Base-by-base conservation (phyloP, 2,888 invertebrate species). In the Hypomecis punctinalis region DNA sequence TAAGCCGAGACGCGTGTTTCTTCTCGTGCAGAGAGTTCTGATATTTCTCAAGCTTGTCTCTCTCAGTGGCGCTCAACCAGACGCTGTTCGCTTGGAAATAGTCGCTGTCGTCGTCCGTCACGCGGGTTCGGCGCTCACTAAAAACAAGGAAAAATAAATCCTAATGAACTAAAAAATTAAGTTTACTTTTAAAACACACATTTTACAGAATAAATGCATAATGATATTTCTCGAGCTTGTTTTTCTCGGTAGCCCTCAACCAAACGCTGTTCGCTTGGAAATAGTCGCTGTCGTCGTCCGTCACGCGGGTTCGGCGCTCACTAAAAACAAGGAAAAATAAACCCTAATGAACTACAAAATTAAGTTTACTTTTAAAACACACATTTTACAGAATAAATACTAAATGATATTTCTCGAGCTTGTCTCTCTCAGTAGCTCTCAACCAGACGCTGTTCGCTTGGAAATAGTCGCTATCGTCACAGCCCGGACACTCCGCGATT, bases 381-480 rank as follows among this genome's bases (percentile, higher is more conserved):
- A n/a, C n/a, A n/a, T n/a, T n/a, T n/a, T n/a, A n/a, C n/a, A n/a
- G n/a, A n/a, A n/a, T n/a, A n/a, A n/a, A n/a, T n/a, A n/a, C n/a
- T n/a, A n/a, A n/a, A n/a, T 97, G 96, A 62, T 96, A 94, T 65
- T 95, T 94, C 52, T 95, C 93, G 42, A 96, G 85, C 63, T 94
- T 94, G 43, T 95, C 94, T 58, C 95, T 94, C 83, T 98, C 97
- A 7, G 90, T 91, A 6, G 95, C 93, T 45, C 95, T 95, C 23
- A 98, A 90, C 98, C 98, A 99, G 35, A 96, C 96, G 72, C 97
- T 97, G 78, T 95, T 95, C 42, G 96, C 94, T 78, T 95, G 95
- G 84, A 97, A 99, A 86, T 99, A 99, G 85, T 99, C 99, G 70
- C 96, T 95, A 83, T 99, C 98, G 82, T 99, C 99, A n/a, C n/a